phyloP scores from a whole-genome alignment of 2,888 invertebrate species.

The Caenorhabditis sp. region DNA sequence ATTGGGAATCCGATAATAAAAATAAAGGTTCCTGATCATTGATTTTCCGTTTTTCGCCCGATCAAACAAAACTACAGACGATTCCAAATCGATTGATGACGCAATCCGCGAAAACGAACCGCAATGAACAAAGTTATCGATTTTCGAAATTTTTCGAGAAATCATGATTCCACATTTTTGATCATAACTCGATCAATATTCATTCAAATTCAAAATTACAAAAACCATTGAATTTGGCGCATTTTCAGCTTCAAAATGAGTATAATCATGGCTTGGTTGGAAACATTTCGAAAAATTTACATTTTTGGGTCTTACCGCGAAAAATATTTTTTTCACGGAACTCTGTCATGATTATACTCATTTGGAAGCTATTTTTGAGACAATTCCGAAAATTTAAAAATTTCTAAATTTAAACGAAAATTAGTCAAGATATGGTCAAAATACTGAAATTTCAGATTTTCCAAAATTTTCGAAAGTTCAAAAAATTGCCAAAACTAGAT shows the following conservation, averaged over 20 bases:
- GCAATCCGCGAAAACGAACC: too few relatives aligned
- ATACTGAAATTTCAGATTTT: neutral
- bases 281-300: neutral
- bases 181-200: neutral
- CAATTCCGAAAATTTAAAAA: neutral
- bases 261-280: constrained; percentile 6
- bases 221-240: neutral
- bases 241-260: neutral
- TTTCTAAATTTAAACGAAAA: neutral
- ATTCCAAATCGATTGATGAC: too few relatives aligned
- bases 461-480: neutral
- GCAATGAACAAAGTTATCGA: too few relatives aligned
- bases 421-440: neutral
- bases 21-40: too few relatives aligned
- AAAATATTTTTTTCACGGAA: neutral
- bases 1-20: too few relatives aligned
- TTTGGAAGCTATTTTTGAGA: neutral
- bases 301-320: too few relatives aligned
- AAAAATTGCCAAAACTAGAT: neutral
- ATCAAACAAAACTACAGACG: too few relatives aligned
- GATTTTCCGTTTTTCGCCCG: too few relatives aligned
- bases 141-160: too few relatives aligned
- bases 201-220: neutral
- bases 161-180: too few relatives aligned
- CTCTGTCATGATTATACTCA: constrained; percentile 10